These are phyloP conservation scores for Caenorhabditis sp. DNA, from an alignment of 2,888 invertebrate species.

Conservation along the genomic window DNA sequence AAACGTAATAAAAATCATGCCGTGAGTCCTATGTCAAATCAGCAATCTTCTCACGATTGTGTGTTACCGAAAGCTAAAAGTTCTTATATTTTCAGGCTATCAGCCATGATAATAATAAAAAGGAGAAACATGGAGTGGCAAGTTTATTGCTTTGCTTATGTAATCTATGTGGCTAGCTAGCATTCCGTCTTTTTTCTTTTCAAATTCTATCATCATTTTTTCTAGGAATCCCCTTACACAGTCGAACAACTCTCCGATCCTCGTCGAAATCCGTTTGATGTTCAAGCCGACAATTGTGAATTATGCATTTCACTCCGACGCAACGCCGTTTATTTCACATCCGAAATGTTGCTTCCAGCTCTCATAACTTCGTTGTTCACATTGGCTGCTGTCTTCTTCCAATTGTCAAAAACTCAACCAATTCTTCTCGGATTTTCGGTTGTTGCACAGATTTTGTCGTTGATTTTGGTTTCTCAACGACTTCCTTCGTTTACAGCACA, in stretches of 20 bases:
- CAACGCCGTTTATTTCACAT: conserved; percentile 66
- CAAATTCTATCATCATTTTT: conserved; percentile 4
- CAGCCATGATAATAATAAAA: not conserved
- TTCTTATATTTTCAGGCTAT: not conserved
- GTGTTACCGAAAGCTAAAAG: too few species aligned
- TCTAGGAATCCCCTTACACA: conserved; percentile 66
- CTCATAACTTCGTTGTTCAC: conserved; percentile 66
- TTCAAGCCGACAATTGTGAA: conserved; percentile 67
- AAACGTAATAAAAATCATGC: too few species aligned
- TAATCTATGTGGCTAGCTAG: not conserved
- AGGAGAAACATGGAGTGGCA: conserved; percentile 28
- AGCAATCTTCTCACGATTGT: too few species aligned
- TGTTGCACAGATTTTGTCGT: conserved; percentile 61
- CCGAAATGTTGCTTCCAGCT: conserved; percentile 69
- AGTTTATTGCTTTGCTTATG: not conserved
- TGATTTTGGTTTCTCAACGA: conserved; percentile 61
- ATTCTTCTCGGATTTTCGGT: conserved; percentile 64
- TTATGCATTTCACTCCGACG: conserved; percentile 61
- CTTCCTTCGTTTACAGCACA: conserved; percentile 68
- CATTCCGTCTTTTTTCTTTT: not conserved
- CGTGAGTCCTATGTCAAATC: too few species aligned
- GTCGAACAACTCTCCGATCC: conserved; percentile 68
- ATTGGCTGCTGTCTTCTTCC: conserved; percentile 66
- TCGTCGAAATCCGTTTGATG: conserved; percentile 69
- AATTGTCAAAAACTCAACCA: conserved; percentile 65